A percentile compares a stretch with the other conserved stretches of the same genome.
These are phyloP conservation scores for Potamarius usumacintae DNA, from an alignment of 2,113 vertebrate species.

Conservation along the genomic window DNA sequence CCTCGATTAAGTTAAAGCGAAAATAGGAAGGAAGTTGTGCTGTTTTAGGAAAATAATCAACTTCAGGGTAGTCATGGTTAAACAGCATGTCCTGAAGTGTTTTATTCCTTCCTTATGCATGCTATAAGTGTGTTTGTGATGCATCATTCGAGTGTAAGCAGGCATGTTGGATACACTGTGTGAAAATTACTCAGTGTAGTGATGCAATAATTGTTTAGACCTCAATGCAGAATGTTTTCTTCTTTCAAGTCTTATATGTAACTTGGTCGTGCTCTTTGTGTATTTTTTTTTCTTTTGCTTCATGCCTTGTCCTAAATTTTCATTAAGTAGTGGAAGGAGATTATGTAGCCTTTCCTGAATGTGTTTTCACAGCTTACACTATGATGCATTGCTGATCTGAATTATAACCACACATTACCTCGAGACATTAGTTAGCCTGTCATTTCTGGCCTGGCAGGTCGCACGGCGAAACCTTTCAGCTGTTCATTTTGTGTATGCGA, in stretches of 20 bases:
- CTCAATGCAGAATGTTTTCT: background rate
- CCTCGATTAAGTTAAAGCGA: too few relatives aligned
- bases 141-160: background rate
- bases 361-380: background rate
- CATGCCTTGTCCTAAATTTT: background rate
- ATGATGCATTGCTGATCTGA: constrained; percentile 23
- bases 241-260: background rate
- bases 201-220: background rate
- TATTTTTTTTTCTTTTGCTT: background rate
- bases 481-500: constrained; percentile 19
- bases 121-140: too few relatives aligned
- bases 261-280: background rate
- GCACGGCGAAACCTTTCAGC: constrained; percentile 16
- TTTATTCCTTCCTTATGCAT: background rate
- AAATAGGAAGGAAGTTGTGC: background rate
- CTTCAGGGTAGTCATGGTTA: background rate
- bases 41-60: background rate
- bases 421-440: constrained; percentile 23
- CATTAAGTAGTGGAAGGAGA: background rate
- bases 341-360: constrained; percentile 5
- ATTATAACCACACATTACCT: constrained; percentile 30
- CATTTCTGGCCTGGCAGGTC: constrained; percentile 32
- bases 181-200: background rate
- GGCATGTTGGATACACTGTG: background rate
- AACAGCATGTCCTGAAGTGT: background rate